A percentile compares a stretch with the other conserved stretches of the same genome.
Evolutionary conservation across 1,140 invertebrate species (phyloP).

Genomic region (Chrysopa pallens): DNA sequence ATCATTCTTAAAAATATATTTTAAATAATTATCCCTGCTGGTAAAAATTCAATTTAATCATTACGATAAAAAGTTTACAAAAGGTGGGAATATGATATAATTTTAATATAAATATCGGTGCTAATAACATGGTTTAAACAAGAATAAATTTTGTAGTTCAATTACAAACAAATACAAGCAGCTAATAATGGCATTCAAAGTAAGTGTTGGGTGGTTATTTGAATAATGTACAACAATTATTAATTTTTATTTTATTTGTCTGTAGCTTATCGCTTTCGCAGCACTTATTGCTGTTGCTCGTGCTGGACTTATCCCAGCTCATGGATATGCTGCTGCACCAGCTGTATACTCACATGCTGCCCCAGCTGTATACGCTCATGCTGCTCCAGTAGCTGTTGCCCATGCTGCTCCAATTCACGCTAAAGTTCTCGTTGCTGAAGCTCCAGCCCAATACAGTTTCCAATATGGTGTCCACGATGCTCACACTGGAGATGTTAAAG

Average conservation of each 20-base stretch:
- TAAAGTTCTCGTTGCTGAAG: constrained; percentile 4
- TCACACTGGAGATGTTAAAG: constrained; percentile 50
- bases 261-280: constrained; percentile 25
- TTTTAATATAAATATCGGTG: too few relatives aligned
- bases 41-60: too few relatives aligned
- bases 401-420: constrained; percentile 4
- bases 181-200: constrained; percentile 7
- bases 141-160: too few relatives aligned
- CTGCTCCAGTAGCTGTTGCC: too few relatives aligned
- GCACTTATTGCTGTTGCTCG: constrained; percentile 23
- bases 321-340: constrained; percentile 3
- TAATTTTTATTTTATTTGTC: constrained; percentile 7
- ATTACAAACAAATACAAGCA: not conserved
- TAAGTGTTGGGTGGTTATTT: not conserved
- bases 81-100: too few relatives aligned
- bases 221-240: not conserved
- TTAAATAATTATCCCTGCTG: too few relatives aligned
- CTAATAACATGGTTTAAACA: too few relatives aligned
- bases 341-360: too few relatives aligned
- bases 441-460: constrained; percentile 36
- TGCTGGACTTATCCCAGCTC: constrained; percentile 18
- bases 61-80: too few relatives aligned
- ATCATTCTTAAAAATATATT: too few relatives aligned
- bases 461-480: constrained; percentile 55
- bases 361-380: too few relatives aligned